A percentile compares a stretch with the other conserved stretches of the same genome.
Conservation (phyloP, 2,888 invertebrate species). For the Drosophila atripex region DNA sequence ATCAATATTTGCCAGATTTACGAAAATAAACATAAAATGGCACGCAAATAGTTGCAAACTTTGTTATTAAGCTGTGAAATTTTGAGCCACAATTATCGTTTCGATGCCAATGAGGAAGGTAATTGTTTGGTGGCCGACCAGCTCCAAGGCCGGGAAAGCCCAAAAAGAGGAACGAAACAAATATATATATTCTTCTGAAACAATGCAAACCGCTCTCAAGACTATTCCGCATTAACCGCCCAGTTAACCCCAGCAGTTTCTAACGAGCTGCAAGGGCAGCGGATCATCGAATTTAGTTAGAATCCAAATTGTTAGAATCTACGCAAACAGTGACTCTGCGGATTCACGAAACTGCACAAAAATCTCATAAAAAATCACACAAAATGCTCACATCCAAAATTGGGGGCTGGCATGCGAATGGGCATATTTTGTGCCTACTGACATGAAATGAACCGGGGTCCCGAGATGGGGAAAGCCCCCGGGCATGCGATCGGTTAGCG, state of each 20-base stretch:
- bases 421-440: conserved; percentile 1
- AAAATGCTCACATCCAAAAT: conserved; percentile 13
- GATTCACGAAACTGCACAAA: conserved; percentile 7
- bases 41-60: conserved; percentile 25
- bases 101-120: conserved; percentile 19
- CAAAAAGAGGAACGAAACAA: background rate
- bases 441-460: conserved; percentile 9
- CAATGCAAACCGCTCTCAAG: background rate
- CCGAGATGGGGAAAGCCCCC: conserved; percentile 34
- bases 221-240: conserved; percentile 36
- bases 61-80: conserved; percentile 37
- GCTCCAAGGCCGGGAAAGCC: conserved; percentile 24
- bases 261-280: conserved; percentile 23
- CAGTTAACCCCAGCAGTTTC: conserved; percentile 36
- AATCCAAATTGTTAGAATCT: conserved; percentile 20
- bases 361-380: background rate
- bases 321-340: conserved; percentile 1
- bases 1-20: conserved; percentile 30
- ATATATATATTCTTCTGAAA: background rate
- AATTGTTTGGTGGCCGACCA: conserved; percentile 4
- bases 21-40: conserved; percentile 25
- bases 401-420: conserved; percentile 31
- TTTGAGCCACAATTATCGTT: conserved; percentile 33
- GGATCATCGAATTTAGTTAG: conserved; percentile 9
- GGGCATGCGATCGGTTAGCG: conserved; percentile 17